phyloP scores from a whole-genome alignment of 2,888 invertebrate species.

The Caenorhabditis zanzibari region DNA sequence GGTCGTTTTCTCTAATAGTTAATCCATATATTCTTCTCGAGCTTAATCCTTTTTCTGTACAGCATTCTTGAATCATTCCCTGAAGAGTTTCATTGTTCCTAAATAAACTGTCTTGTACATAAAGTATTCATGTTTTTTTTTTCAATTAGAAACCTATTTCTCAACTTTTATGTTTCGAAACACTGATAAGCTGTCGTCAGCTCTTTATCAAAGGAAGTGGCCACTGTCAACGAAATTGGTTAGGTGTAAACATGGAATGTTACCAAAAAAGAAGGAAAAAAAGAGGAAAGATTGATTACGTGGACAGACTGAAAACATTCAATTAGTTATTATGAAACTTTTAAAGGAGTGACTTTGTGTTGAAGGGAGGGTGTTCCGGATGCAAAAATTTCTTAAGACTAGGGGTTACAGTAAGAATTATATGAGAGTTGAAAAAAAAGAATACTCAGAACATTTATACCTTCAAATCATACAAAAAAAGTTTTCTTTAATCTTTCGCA shows the following conservation, averaged over 20 bases:
- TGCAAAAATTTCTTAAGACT: no score
- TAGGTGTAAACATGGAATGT: slow-evolving; percentile 10
- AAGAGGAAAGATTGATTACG: not conserved
- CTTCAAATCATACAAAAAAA: no score
- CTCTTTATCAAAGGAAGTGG: not conserved
- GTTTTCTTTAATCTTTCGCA: no score
- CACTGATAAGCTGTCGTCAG: slow-evolving; percentile 13
- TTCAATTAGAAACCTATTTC: slow-evolving; percentile 6
- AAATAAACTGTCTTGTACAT: no score
- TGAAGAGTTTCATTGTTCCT: not conserved
- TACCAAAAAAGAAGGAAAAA: not conserved
- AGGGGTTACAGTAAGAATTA: no score
- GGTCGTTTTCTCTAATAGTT: not conserved
- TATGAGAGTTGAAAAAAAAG: no score
- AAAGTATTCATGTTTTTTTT: not conserved
- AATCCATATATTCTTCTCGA: not conserved
- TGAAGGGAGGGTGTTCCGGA: no score
- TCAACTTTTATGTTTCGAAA: slow-evolving; percentile 34
- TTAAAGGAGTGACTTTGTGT: no score
- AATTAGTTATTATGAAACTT: no score
- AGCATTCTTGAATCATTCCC: not conserved
- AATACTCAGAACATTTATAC: no score
- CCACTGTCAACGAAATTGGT: slow-evolving; percentile 25
- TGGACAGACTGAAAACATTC: not conserved
- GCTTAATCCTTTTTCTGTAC: slow-evolving; percentile 7